phyloP scores from a whole-genome alignment of 2,113 vertebrate species.

The Oryzias melastigma region DNA sequence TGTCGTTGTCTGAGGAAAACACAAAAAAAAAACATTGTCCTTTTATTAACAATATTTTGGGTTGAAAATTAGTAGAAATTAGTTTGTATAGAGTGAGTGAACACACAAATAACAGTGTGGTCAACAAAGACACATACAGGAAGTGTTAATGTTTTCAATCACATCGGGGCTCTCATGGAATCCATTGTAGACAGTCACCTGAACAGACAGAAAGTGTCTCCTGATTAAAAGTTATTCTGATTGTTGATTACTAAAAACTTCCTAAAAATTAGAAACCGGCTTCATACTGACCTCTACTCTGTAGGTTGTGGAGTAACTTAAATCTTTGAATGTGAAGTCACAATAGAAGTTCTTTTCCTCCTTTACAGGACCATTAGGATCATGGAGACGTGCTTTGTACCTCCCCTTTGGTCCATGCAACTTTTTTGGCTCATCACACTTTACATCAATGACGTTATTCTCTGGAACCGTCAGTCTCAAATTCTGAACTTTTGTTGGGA shows the following conservation, averaged over 20 bases:
- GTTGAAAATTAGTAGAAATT: too few species aligned
- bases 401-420: rapidly evolving
- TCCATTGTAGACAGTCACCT: slow-evolving; percentile 34
- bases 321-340: slow-evolving; percentile 19
- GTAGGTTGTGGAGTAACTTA: slow-evolving; percentile 78
- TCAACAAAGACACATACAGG: slow-evolving; percentile 31
- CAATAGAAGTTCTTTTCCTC: rapidly evolving
- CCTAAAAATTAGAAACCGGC: not conserved
- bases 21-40: not conserved
- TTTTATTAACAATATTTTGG: too few species aligned
- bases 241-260: not conserved
- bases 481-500: rapidly evolving
- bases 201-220: slow-evolving; percentile 5
- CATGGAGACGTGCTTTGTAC: rapidly evolving
- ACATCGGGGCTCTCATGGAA: rapidly evolving
- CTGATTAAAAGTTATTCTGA: not conserved
- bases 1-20: not conserved
- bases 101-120: not conserved
- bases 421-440: rapidly evolving
- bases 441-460: slow-evolving; percentile 61
- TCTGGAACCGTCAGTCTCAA: rapidly evolving
- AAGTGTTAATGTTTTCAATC: rapidly evolving
- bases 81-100: not conserved
- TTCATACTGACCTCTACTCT: slow-evolving; percentile 65
- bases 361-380: too few species aligned